Evolutionary conservation across 2,888 invertebrate genomes (phyloP).

Genomic region (Cosmopolites sordidus): DNA sequence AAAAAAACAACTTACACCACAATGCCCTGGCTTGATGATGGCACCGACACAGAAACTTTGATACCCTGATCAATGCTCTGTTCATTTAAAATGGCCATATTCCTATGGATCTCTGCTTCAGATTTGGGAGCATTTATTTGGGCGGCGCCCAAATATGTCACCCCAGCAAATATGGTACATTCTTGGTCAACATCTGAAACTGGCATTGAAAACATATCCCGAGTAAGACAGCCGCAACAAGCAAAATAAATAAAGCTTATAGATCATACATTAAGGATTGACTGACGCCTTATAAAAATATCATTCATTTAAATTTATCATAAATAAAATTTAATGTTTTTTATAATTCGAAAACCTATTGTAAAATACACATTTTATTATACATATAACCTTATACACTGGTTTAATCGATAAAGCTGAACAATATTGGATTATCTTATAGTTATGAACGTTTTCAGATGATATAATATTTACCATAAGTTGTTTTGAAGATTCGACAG

Average conservation of each 20-base stretch:
- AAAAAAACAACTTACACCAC: constrained; percentile 87
- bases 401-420: too few species aligned
- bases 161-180: constrained; percentile 87
- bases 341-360: too few species aligned
- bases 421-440: too few species aligned
- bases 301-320: too few species aligned
- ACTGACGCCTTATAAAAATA: too few species aligned
- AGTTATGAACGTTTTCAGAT: too few species aligned
- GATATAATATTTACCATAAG: too few species aligned
- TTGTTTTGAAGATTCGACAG: too few species aligned
- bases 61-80: constrained; percentile 69
- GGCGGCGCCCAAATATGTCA: constrained; percentile 89
- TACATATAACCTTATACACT: too few species aligned
- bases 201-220: constrained; percentile 36
- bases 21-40: constrained; percentile 85
- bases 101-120: constrained; percentile 86
- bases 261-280: too few species aligned
- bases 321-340: too few species aligned
- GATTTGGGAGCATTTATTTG: constrained; percentile 89
- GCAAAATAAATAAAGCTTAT: neutral
- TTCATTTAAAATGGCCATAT: constrained; percentile 88
- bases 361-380: too few species aligned
- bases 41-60: constrained; percentile 87
- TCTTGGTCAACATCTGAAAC: constrained; percentile 83
- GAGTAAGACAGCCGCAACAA: constrained; percentile 4